Evolutionary conservation across 2,888 invertebrate genomes (phyloP).

Genomic region (Ferdinandea cuprea): DNA sequence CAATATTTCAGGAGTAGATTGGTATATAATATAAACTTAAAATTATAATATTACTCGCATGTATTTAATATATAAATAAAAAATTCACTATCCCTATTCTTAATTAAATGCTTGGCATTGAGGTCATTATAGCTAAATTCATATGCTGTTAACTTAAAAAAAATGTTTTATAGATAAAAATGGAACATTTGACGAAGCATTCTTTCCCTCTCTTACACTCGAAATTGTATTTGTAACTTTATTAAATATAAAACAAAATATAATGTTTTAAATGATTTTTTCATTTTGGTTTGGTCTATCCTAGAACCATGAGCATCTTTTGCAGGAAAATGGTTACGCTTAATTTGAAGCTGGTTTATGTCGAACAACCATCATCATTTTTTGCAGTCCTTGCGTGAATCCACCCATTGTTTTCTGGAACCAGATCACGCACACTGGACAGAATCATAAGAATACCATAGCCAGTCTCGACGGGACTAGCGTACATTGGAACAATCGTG

Average conservation of each 20-base stretch:
- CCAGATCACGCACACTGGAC: constrained; percentile 90
- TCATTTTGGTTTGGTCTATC: constrained; percentile 86
- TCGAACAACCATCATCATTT: constrained; percentile 90
- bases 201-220: background rate
- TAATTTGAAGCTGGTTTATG: constrained; percentile 87
- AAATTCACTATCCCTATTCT: constrained; percentile 1
- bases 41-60: constrained; percentile 30
- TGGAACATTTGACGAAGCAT: constrained; percentile 50
- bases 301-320: constrained; percentile 89
- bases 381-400: constrained; percentile 88
- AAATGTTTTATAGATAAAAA: constrained; percentile 30
- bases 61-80: constrained; percentile 3
- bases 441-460: constrained; percentile 94
- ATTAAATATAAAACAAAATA: constrained; percentile 58
- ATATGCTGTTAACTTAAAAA: constrained; percentile 25
- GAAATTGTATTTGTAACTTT: constrained; percentile 25
- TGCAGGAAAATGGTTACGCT: constrained; percentile 87
- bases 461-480: constrained; percentile 94
- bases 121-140: constrained; percentile 33
- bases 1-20: constrained; percentile 13
- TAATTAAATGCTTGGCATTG: constrained; percentile 57
- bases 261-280: constrained; percentile 49
- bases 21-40: constrained; percentile 39
- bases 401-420: constrained; percentile 87
- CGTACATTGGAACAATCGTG: constrained; percentile 93